Conservation (phyloP, 2,113 vertebrate genomes). For the Ramphastos sulfuratus region DNA sequence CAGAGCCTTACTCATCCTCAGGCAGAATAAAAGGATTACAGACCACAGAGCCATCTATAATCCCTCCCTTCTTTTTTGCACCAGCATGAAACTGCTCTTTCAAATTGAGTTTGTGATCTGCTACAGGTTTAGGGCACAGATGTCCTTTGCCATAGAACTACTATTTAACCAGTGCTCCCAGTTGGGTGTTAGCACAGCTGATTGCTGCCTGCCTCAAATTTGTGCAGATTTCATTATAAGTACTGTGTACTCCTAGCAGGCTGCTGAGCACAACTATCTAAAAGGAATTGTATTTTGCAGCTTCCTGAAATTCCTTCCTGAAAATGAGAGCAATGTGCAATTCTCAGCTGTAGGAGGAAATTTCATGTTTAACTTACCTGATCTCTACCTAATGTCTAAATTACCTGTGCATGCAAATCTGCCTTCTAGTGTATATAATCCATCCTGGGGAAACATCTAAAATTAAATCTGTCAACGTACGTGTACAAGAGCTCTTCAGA, state of each 20-base stretch:
- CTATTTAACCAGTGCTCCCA: not conserved
- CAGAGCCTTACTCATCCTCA: not conserved
- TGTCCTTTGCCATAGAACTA: not conserved
- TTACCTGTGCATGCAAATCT: constrained; percentile 57
- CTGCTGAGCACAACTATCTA: not conserved
- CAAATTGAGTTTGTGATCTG: not conserved
- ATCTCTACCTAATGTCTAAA: constrained; percentile 54
- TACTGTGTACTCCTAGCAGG: not conserved
- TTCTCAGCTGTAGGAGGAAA: constrained; percentile 33
- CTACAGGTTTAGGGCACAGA: not conserved
- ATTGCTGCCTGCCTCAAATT: not conserved
- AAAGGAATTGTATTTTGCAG: not conserved
- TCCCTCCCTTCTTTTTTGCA: not conserved
- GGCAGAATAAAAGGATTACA: not conserved
- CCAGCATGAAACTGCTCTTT: not conserved
- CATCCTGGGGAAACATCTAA: constrained; percentile 39
- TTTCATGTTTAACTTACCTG: constrained; percentile 32
- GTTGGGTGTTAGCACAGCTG: not conserved
- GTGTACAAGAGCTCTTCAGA: not conserved
- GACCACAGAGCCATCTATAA: not conserved
- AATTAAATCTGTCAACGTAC: constrained; percentile 39
- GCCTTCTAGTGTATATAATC: not conserved
- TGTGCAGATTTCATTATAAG: not conserved
- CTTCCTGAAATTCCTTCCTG: not conserved
- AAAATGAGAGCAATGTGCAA: not conserved